Percentiles rank a stretch among this genome's conserved stretches.
These are phyloP conservation scores for Cerceris rybyensis DNA, from an alignment of 2,888 invertebrate genomes.

Conservation along the genomic window DNA sequence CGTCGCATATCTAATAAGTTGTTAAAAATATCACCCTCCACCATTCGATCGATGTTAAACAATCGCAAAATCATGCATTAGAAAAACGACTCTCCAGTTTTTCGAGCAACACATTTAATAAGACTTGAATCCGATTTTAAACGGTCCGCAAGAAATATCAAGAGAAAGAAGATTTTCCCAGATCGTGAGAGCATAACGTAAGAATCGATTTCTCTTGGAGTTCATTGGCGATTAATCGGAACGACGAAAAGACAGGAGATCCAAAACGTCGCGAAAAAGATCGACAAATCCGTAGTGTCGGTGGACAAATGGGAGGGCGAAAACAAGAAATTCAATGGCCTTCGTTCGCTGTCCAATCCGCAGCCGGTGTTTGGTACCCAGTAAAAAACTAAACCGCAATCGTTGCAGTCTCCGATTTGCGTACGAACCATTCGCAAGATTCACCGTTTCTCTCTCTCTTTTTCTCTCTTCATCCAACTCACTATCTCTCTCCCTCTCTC, in stretches of 20 bases:
- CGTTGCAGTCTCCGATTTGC: constrained; percentile 40
- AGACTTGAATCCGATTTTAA: too few species aligned
- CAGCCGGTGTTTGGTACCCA: constrained; percentile 50
- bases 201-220: constrained; percentile 58
- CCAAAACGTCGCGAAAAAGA: constrained; percentile 40
- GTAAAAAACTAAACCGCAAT: constrained; percentile 61
- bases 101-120: too few species aligned
- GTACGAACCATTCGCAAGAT: constrained; percentile 47
- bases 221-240: constrained; percentile 47
- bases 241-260: constrained; percentile 42
- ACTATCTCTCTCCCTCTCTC: constrained; percentile 4
- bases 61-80: too few species aligned
- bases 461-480: too few species aligned
- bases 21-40: too few species aligned
- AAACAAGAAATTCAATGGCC: constrained; percentile 56
- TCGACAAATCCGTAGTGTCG: constrained; percentile 56
- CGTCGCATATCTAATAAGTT: too few species aligned
- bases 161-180: constrained; percentile 11
- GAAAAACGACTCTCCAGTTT: too few species aligned
- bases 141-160: not conserved
- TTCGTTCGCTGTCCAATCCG: constrained; percentile 49
- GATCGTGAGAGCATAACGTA: constrained; percentile 44
- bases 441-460: constrained; percentile 5
- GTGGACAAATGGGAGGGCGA: constrained; percentile 51
- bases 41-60: too few species aligned